Evolutionary conservation across 2,888 invertebrate genomes (phyloP), one percentile per base, ranked within the genome.

Genomic region (Calameuta pallipes): DNA sequence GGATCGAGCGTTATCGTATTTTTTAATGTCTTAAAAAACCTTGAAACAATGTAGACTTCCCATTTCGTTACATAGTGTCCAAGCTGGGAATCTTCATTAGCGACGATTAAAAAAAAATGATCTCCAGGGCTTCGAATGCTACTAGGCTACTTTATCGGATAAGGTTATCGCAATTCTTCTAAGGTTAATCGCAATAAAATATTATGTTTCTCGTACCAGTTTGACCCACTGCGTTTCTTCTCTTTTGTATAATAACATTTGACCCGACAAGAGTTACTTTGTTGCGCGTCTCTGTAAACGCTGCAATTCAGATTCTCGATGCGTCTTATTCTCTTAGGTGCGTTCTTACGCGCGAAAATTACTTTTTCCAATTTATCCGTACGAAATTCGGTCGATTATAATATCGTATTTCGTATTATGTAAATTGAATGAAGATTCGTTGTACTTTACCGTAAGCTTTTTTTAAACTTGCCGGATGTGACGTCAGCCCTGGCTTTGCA

Each of bases 351-450:
- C 6, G 23, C 2, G 15, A 6, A 23, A 41, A 15, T 0, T 6
- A 23, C 1, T 6, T 6, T 41, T 6, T 15, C 0, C 15, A 6
- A 41, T 41, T 41, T 23, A 41, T 41, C 15, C 15, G 15, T 41
- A 23, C 1, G 6, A 41, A 15, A 4, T 23, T 0, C 15, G 0
- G 41, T 6, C 41, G 23, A 23, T 56, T 9, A 23, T 9, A 56
- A 56, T 15, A 31, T 73, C 33, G 73, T 74, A 31, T 71, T 33
- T 34, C 34, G 31, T 78, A 69, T 36, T 76, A 33, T 37, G 34
- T 15, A 33, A 76, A 70, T 76, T 56, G 13, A 33, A 69, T 34
- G 23, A 76, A 34, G 30, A 73, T 34, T 69, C 78, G 37, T 23
- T 23, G 30, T 13, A 30, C 73, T 37, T 70, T 33, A n/a, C 70